Evolutionary conservation across 2,113 vertebrate genomes (phyloP), one percentile per base, ranked within the genome.

Genomic region (Perognathus longimembris): DNA sequence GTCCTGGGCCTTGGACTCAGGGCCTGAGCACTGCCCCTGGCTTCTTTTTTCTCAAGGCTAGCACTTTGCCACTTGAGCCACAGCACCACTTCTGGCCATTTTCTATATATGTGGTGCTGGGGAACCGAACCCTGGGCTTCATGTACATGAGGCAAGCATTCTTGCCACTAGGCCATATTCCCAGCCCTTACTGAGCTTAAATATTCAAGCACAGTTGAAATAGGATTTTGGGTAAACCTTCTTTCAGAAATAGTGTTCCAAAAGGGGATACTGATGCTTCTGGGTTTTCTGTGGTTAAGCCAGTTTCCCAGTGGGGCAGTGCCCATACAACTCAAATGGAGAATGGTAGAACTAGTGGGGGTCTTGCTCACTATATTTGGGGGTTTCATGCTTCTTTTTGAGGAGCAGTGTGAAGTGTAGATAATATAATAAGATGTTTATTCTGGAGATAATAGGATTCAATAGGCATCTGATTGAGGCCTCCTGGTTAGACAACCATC

Each of bases 121-220:
- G n/a, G n/a, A n/a, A n/a, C n/a, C n/a, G n/a, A n/a, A n/a, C n/a
- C n/a, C n/a, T n/a, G n/a, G n/a, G n/a, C n/a, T n/a, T n/a, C n/a
- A n/a, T n/a, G n/a, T n/a, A n/a, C n/a, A n/a, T n/a, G n/a, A n/a
- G n/a, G n/a, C n/a, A n/a, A n/a, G n/a, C n/a, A n/a, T n/a, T n/a
- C n/a, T n/a, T n/a, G n/a, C n/a, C n/a, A n/a, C n/a, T n/a, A n/a
- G n/a, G n/a, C n/a, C n/a, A n/a, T n/a, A n/a, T n/a, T n/a, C n/a
- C n/a, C n/a, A n/a, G n/a, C n/a, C n/a, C n/a, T n/a, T n/a, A n/a
- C n/a, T 86, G 59, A 54, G 15, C 12, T 88, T 67, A 61, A 45
- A 81, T 32, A 64, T 83, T 95, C 59, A 85, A 88, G 34, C 61
- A 83, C 5, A 79, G 20, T 78, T 67, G 26, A 79, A 89, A 79